Conservation (phyloP, 2,888 invertebrate genomes). For the Cheilosia scutellata region DNA sequence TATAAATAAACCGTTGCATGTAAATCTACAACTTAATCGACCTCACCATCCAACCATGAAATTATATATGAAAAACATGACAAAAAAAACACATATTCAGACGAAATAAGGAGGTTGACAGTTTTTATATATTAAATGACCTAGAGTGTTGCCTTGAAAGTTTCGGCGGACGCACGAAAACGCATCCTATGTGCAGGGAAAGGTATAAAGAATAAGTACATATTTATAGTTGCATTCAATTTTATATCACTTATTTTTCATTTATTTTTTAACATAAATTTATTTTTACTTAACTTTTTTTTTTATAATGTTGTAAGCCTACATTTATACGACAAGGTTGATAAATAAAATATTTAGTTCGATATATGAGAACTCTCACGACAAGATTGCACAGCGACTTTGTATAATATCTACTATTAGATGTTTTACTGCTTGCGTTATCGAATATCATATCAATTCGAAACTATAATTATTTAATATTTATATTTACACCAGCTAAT, state of each 20-base stretch:
- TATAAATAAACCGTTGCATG: slow-evolving; percentile 48
- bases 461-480: no score
- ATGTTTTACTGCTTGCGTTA: no score
- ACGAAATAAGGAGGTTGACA: slow-evolving; percentile 66
- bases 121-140: slow-evolving; percentile 57
- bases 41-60: slow-evolving; percentile 7
- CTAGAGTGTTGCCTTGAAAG: slow-evolving; percentile 83
- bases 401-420: no score
- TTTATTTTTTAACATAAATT: not conserved
- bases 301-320: no score
- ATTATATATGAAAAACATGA: not conserved
- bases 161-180: slow-evolving; percentile 84
- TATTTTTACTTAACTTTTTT: no score
- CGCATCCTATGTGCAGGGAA: slow-evolving; percentile 85
- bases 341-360: no score
- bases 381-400: no score
- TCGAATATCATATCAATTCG: no score
- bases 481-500: no score
- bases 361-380: no score
- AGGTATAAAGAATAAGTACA: slow-evolving; percentile 81
- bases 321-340: no score
- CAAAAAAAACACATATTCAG: slow-evolving; percentile 32
- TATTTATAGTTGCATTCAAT: slow-evolving; percentile 69
- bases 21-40: slow-evolving; percentile 33
- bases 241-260: slow-evolving; percentile 11